These are phyloP conservation scores for Agriopis leucophaearia DNA, from an alignment of 2,888 invertebrate species.

Conservation along the genomic window DNA sequence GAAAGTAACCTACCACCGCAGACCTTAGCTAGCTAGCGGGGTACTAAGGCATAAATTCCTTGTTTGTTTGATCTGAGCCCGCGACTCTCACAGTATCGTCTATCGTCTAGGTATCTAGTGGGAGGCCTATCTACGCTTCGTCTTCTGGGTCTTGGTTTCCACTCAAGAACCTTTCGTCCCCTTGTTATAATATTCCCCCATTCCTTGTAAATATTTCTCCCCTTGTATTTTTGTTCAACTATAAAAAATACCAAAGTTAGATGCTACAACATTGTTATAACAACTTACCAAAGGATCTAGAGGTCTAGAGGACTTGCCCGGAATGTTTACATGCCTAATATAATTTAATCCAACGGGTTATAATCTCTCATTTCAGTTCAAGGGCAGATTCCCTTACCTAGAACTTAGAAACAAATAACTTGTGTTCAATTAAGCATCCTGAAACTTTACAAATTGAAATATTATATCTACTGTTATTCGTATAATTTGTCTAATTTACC, in stretches of 20 bases:
- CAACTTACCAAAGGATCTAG: not conserved
- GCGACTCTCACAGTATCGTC: too few relatives aligned
- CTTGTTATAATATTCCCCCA: too few relatives aligned
- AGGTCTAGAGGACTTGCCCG: not conserved
- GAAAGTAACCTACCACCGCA: too few relatives aligned
- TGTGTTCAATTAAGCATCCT: conserved; percentile 10
- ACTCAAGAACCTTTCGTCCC: too few relatives aligned
- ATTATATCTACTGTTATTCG: conserved; percentile 5
- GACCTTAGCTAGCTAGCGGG: too few relatives aligned
- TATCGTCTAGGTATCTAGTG: too few relatives aligned
- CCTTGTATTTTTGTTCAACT: too few relatives aligned
- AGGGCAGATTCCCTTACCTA: conserved; percentile 12
- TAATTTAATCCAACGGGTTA: conserved; percentile 7
- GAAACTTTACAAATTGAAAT: conserved; percentile 11
- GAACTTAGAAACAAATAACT: conserved; percentile 26
- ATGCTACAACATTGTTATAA: not conserved
- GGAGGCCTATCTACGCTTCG: too few relatives aligned
- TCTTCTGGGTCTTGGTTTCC: too few relatives aligned
- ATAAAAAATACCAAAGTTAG: not conserved
- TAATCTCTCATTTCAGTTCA: conserved; percentile 1
- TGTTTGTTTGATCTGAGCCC: too few relatives aligned
- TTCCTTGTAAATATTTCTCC: too few relatives aligned
- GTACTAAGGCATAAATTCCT: too few relatives aligned
- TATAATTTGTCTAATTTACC: conserved; percentile 6
- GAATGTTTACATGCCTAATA: not conserved